These are phyloP conservation scores for Orchesella cincta DNA, from an alignment of 1,140 invertebrate species.

Conservation along the genomic window DNA sequence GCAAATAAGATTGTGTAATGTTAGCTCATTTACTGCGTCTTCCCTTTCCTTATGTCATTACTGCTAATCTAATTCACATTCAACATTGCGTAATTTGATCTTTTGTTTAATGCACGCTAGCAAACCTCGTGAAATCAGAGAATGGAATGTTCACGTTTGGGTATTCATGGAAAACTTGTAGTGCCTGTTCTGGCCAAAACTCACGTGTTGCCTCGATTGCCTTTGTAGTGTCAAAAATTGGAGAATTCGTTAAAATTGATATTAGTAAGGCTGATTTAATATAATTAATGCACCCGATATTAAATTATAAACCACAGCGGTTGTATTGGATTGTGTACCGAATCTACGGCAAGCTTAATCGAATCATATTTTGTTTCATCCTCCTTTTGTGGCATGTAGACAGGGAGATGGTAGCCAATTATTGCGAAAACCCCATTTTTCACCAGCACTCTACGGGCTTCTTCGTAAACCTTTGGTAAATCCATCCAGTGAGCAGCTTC, in stretches of 20 bases:
- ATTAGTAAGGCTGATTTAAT: no score
- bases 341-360: neutral
- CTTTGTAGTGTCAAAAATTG: neutral
- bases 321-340: neutral
- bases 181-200: neutral
- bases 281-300: no score
- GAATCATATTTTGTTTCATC: neutral
- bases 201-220: neutral
- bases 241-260: no score
- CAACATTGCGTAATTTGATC: neutral
- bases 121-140: constrained; percentile 8
- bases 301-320: no score
- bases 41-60: neutral
- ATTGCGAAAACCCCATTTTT: constrained; percentile 54
- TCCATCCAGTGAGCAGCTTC: constrained; percentile 61
- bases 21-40: neutral
- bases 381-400: neutral
- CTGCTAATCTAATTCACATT: neutral
- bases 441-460: constrained; percentile 56
- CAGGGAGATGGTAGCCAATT: constrained; percentile 8
- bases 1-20: neutral
- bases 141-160: neutral
- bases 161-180: neutral
- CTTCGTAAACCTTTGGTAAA: constrained; percentile 57
- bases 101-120: neutral